These are phyloP conservation scores for Hemithea aestivaria DNA, from an alignment of 2,888 invertebrate species.

Conservation along the genomic window DNA sequence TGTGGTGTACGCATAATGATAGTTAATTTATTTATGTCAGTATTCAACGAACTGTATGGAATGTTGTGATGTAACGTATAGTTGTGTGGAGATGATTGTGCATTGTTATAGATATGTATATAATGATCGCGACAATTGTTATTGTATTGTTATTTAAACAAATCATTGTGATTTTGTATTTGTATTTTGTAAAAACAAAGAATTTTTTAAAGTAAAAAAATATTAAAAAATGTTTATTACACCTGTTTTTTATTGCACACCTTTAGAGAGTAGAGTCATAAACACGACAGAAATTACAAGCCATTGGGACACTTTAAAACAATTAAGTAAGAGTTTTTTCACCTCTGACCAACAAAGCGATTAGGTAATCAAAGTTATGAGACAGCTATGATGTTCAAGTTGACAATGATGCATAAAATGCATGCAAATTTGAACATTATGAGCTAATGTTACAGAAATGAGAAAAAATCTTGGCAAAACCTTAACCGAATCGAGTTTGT, in stretches of 20 bases:
- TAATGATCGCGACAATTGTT: conserved; percentile 49
- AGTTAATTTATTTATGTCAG: conserved; percentile 77
- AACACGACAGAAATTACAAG: conserved; percentile 2
- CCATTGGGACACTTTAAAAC: conserved; percentile 8
- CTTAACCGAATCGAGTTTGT: conserved; percentile 2
- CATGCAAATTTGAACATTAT: conserved; percentile 3
- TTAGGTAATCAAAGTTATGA: conserved; percentile 8
- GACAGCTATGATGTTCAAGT: conserved; percentile 5
- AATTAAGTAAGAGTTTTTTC: conserved; percentile 14
- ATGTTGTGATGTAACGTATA: conserved; percentile 61
- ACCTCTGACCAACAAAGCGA: conserved; percentile 6
- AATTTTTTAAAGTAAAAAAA: conserved; percentile 41
- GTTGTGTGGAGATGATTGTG: conserved; percentile 48
- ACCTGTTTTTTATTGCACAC: conserved; percentile 26
- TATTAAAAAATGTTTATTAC: conserved; percentile 45
- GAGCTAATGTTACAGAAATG: background rate
- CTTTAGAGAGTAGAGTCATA: conserved; percentile 1
- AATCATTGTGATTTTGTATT: conserved; percentile 63
- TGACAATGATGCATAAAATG: conserved; percentile 5
- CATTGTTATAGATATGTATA: conserved; percentile 41
- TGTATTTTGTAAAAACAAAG: conserved; percentile 60
- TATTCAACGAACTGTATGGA: conserved; percentile 64
- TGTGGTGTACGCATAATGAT: conserved; percentile 68
- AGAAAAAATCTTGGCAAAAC: conserved; percentile 6
- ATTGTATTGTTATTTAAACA: conserved; percentile 52